These are phyloP conservation scores for Bombus superbus DNA, from an alignment of 1,140 invertebrate species.

Conservation along the genomic window DNA sequence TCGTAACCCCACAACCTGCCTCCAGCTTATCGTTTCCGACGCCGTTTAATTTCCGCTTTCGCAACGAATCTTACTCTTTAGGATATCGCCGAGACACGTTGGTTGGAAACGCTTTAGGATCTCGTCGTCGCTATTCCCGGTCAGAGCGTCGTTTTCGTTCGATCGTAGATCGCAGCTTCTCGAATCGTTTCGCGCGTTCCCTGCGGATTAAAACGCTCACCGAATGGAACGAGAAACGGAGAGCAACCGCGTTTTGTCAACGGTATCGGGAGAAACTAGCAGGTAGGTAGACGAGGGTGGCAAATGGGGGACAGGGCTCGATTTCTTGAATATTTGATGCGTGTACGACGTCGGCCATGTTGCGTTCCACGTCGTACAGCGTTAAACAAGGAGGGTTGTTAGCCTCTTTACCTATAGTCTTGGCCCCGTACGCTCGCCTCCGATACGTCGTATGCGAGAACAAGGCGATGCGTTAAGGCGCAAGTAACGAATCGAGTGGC, in stretches of 20 bases:
- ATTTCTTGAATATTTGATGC: conserved; percentile 79
- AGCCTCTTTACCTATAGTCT: conserved; percentile 79
- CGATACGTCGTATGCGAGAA: background rate
- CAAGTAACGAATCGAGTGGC: background rate
- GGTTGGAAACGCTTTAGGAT: background rate
- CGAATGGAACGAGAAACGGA: background rate
- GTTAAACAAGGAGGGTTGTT: conserved; percentile 81
- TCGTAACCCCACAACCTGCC: conserved; percentile 12
- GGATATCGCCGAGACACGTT: too few species aligned
- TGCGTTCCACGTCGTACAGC: conserved; percentile 71
- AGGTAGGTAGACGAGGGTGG: background rate
- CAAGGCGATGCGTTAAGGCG: conserved; percentile 20
- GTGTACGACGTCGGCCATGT: conserved; percentile 73
- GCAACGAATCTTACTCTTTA: conserved; percentile 48
- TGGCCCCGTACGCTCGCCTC: background rate
- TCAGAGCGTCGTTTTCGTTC: background rate
- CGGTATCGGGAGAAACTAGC: background rate
- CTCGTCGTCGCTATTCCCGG: too few species aligned
- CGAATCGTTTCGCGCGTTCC: background rate
- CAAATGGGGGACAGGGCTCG: conserved; percentile 52
- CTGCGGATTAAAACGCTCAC: too few species aligned
- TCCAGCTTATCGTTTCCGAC: conserved; percentile 50
- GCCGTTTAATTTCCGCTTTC: conserved; percentile 74
- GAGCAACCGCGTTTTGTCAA: conserved; percentile 5
- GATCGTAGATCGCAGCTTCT: background rate